Conservation (phyloP, 2,797 vertebrate species). For the Malacoctenus gilli region DNA sequence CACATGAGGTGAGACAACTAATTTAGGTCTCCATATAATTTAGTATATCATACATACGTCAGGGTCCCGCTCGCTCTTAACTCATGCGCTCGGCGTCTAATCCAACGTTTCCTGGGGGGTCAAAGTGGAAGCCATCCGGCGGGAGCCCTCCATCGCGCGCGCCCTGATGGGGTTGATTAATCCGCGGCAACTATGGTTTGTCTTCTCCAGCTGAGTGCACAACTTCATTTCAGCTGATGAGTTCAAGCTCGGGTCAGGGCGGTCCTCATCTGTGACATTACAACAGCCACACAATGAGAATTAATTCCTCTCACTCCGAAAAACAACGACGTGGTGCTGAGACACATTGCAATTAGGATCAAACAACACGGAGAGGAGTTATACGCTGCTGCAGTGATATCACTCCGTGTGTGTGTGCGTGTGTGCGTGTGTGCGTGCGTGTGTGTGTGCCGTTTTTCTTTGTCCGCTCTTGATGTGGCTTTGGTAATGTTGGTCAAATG, state of each 20-base stretch:
- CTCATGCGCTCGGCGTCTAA: slow-evolving; percentile 68
- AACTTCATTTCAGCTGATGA: slow-evolving; percentile 99
- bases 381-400: slow-evolving; percentile 36
- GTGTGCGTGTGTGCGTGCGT: background rate
- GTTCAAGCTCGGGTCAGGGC: slow-evolving; percentile 96
- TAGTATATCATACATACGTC: slow-evolving; percentile 70
- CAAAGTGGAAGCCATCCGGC: slow-evolving; percentile 69
- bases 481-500: slow-evolving; percentile 70
- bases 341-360: slow-evolving; percentile 79
- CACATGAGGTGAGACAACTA: slow-evolving; percentile 85
- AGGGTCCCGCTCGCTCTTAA: slow-evolving; percentile 45
- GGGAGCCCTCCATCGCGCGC: slow-evolving; percentile 60
- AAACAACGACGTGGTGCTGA: slow-evolving; percentile 55
- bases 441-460: slow-evolving; percentile 24
- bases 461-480: slow-evolving; percentile 51
- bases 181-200: slow-evolving; percentile 89
- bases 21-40: slow-evolving; percentile 91
- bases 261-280: slow-evolving; percentile 96
- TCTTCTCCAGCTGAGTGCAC: slow-evolving; percentile 99
- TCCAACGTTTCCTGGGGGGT: slow-evolving; percentile 67
- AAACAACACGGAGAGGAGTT: slow-evolving; percentile 57
- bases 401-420: slow-evolving; percentile 11
- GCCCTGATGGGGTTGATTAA: slow-evolving; percentile 93
- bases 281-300: slow-evolving; percentile 85
- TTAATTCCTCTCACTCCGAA: slow-evolving; percentile 91